Conservation (phyloP, 2,797 vertebrate species). For the Acestrorhynchus altus region DNA sequence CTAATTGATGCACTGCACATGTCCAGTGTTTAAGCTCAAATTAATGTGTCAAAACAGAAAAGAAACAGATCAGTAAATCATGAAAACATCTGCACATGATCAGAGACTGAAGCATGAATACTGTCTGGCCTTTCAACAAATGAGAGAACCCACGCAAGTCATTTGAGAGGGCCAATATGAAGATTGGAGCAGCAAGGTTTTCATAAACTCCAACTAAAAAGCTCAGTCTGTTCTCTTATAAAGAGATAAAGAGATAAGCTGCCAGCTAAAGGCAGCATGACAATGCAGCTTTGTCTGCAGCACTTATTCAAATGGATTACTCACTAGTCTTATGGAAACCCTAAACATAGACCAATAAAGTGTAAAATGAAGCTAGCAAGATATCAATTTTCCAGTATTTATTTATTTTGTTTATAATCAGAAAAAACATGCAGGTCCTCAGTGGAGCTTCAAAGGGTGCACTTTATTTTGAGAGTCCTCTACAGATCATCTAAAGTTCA, state of each 20-base stretch:
- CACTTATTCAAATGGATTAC: neutral
- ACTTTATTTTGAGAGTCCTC: too few relatives aligned
- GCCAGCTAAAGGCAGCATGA: neutral
- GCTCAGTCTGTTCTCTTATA: neutral
- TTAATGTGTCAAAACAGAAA: neutral
- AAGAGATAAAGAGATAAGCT: neutral
- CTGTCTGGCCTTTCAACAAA: neutral
- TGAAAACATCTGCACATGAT: too few relatives aligned
- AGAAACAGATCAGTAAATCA: neutral
- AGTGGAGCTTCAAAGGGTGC: too few relatives aligned
- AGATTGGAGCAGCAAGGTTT: neutral
- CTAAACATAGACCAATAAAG: neutral
- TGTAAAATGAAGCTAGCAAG: too few relatives aligned
- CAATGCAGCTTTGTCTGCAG: neutral
- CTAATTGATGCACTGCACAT: too few relatives aligned
- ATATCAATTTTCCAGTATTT: too few relatives aligned
- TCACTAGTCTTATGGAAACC: neutral
- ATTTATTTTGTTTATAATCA: too few relatives aligned
- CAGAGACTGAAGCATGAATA: neutral
- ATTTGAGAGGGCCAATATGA: slow-evolving; percentile 13
- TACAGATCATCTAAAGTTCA: too few relatives aligned
- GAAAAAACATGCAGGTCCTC: too few relatives aligned
- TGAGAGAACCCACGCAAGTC: slow-evolving; percentile 9
- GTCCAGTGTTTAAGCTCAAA: too few relatives aligned
- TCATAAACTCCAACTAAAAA: neutral